Base-by-base conservation (phyloP, 1,140 invertebrate species). In the Globodera rostochiensis region DNA sequence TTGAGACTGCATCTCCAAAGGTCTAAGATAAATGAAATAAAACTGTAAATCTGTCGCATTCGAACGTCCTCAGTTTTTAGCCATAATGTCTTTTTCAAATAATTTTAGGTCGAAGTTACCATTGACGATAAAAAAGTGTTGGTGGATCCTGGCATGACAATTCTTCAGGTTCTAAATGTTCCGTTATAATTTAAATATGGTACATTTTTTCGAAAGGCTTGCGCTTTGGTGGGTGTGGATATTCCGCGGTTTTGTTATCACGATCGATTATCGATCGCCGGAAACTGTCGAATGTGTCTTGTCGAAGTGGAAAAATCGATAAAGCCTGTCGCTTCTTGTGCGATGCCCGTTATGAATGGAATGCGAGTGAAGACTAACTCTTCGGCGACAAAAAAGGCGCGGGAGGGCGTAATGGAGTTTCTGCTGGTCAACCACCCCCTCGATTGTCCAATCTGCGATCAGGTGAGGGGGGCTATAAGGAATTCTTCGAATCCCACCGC, bases 311-410 rank as follows among this genome's bases (percentile, higher is more conserved):
- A 99, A 91, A 98, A 97, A 90, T 93, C 94, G 70, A 91, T 94
- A 4, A 95, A 95, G 93, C 98, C 97, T 7, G 95, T 98, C n/a
- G 98, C 98, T 71, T 97, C 97, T 8, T 99, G 97, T 92, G 97
- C 98, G 3, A 99, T 99, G 97, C 98, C 98, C 19, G 97, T 99
- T 0, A 98, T 99, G 96, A 98, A 98, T 91, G 98, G 97, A 76
- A 93, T 93, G 95, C 93, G 94, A 85, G 94, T 99, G 13, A 98
- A 99, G 91, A 99, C 98, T 25, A 95, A 99, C 90, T 99, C 97
- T 0, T 95, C 96, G 84, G 92, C 98, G 90, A 97, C 96, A 0
- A 93, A 93, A 73, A 96, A 95, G 91, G 98, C 97, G 9, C 93
- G 97, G 66, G 92, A 92, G 91, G 97, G 97, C 86, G 97, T 99